Evolutionary conservation across 2,797 vertebrate genomes (phyloP), one percentile per base, ranked within the genome.

Genomic region (Tolypeutes matacus): DNA sequence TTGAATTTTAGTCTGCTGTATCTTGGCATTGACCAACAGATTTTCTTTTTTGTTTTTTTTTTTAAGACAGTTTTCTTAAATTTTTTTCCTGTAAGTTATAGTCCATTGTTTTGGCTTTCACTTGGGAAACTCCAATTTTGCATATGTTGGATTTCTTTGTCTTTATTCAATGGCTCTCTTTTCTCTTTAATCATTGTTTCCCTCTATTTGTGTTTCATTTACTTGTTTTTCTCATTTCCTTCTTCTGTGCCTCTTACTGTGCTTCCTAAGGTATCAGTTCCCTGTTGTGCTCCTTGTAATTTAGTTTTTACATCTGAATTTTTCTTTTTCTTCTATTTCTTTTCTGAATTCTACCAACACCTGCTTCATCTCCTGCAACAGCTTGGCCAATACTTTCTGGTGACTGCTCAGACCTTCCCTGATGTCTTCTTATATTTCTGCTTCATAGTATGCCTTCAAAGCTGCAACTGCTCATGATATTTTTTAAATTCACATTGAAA

Each of bases 401-500:
- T 83, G 51, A 70, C 76, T 34, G 7, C 39, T 89, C 18, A 51
- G 34, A 9, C 58, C 11, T 73, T 70, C 8, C 36, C 34, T 76
- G 46, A 77, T 27, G 58, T 82, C 34, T 91, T 82, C 34, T 91
- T 77, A 21, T n/a, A 25, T 51, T 91, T 84, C 67, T 91, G 3
- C 62, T 89, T 83, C n/a, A 15, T 29, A 21, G 5, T 80, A n/a
- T 86, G 36, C 64, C n/a, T 84, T 78, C n/a, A 76, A 51, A 85
- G 21, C 0, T 86, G 14, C 20, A 84, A 70, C 31, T 76, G 20
- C 31, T 31, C 3, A 88, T 87, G 58, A 42, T 3, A 53, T 77
- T 39, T 93, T 89, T 89, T 6, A 34, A 27, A 93, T 53, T 70
- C 46, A 84, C 25, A 75, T 82, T 89, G 21, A 88, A 94, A 94